A percentile compares a stretch with the other conserved stretches of the same genome.
phyloP scores from a whole-genome alignment of 2,797 vertebrate species.

The Catharus ustulatus region DNA sequence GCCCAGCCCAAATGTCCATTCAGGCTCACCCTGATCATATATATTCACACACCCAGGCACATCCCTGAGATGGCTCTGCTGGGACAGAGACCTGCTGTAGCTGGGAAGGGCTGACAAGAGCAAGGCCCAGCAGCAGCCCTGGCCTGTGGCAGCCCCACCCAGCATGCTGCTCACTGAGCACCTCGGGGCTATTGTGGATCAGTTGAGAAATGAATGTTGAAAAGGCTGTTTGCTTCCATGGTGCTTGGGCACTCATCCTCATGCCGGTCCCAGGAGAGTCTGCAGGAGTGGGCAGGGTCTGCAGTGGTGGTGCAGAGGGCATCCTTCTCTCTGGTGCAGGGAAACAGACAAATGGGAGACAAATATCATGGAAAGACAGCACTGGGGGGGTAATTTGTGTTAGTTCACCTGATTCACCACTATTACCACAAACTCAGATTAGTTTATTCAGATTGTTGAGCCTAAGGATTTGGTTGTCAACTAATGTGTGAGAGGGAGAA shows the following conservation, averaged over 20 bases:
- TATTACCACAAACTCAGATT: not conserved
- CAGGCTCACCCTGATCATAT: rapidly evolving
- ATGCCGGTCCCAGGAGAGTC: not conserved
- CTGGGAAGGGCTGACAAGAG: rapidly evolving
- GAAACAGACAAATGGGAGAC: not conserved
- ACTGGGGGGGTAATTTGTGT: not conserved
- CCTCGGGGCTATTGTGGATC: rapidly evolving
- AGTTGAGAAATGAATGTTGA: not conserved
- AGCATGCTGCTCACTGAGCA: rapidly evolving
- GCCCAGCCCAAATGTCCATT: rapidly evolving
- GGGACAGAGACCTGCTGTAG: not conserved
- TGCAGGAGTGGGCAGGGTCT: not conserved
- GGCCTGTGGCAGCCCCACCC: not conserved
- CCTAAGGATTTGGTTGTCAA: not conserved
- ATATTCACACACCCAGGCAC: rapidly evolving
- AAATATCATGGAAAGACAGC: not conserved
- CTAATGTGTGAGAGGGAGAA: not conserved
- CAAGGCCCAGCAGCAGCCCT: not conserved
- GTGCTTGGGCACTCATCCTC: not conserved
- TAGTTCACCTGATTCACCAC: not conserved
- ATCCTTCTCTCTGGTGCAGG: not conserved
- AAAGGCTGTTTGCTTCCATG: not conserved
- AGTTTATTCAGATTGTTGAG: not conserved
- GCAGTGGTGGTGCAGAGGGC: not conserved
- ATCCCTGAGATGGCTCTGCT: not conserved